Percentiles rank a stretch among this genome's conserved stretches.
Evolutionary conservation across 2,888 invertebrate genomes (phyloP).

Genomic region (Hydrotaea cyrtoneurina): DNA sequence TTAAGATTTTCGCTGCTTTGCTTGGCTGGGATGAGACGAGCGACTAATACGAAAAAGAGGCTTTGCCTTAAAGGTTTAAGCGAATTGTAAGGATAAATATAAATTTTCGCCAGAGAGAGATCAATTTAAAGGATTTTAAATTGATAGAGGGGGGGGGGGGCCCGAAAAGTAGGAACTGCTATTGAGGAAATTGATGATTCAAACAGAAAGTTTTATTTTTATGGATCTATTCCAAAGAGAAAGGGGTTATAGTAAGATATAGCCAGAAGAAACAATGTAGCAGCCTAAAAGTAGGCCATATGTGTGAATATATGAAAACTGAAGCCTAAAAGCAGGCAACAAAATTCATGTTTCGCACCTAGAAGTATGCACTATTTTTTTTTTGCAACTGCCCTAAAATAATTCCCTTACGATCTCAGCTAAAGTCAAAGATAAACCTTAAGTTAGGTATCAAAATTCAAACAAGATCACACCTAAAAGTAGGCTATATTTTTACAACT

Average conservation of each 20-base stretch:
- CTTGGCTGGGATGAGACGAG: neutral
- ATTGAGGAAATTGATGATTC: no score
- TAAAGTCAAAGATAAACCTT: neutral
- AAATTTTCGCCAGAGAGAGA: neutral
- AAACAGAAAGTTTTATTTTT: no score
- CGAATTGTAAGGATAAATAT: neutral
- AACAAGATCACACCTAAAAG: no score
- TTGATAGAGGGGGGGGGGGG: no score
- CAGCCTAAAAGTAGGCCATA: neutral
- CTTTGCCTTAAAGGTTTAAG: slow-evolving; percentile 36
- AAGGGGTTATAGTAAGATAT: no score
- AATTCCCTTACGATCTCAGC: no score
- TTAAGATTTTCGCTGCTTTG: slow-evolving; percentile 56
- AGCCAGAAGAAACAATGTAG: no score
- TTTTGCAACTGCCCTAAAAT: neutral
- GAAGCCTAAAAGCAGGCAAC: neutral
- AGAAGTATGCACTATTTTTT: no score
- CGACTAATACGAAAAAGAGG: slow-evolving; percentile 50
- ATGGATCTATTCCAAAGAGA: no score
- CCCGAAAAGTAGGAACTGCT: no score
- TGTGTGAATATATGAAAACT: neutral
- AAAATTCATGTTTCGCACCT: no score
- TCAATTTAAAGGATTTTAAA: neutral
- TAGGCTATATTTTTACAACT: no score
- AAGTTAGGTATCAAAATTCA: neutral